Evolutionary conservation across 1,140 invertebrate species (phyloP), one percentile per base, ranked within the genome.

Genomic region (Aphelinus atriplicis): DNA sequence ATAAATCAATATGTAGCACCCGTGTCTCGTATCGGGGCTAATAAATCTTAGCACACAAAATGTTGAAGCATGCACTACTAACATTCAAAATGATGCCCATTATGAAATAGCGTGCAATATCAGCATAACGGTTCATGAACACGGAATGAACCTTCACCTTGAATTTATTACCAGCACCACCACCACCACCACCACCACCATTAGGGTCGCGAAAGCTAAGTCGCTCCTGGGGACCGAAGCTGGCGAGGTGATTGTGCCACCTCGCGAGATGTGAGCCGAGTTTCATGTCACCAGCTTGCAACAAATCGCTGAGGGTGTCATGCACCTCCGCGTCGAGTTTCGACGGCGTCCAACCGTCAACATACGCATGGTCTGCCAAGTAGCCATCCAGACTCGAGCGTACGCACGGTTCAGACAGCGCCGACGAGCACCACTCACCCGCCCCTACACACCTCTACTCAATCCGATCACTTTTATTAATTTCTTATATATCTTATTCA

Each of bases 341-440:
- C 0, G 89, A 89, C 46, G 85, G 82, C n/a, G 75, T 81, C 61
- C 86, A 88, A 62, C 89, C 89, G 67, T 88, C 84, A 3, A 90
- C 64, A 66, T 89, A 90, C 10, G 89, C 82, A 76, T 87, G 85
- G 77, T 89, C 83, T 2, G 77, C 82, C 55, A 90, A 82, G 80
- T 89, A 87, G 80, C 82, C 81, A 80, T 90, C 80, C 63, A 90
- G 78, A n/a, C 85, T 82, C 6, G 84, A 80, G 73, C 84, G 84
- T 3, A 87, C 81, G 67, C 84, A 88, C 1, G 66, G 66, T 79
- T 88, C 86, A 7, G 78, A 83, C 70, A 88, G 78, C 26, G 81
- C 75, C 3, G 69, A 75, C 55, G 80, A 61, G 71, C 84, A 85
- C 84, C 81, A 84, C 46, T 83, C 55, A 3, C 65, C 51, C 51